phyloP scores from a whole-genome alignment of 2,113 vertebrate genomes.

The Anas platyrhynchos region DNA sequence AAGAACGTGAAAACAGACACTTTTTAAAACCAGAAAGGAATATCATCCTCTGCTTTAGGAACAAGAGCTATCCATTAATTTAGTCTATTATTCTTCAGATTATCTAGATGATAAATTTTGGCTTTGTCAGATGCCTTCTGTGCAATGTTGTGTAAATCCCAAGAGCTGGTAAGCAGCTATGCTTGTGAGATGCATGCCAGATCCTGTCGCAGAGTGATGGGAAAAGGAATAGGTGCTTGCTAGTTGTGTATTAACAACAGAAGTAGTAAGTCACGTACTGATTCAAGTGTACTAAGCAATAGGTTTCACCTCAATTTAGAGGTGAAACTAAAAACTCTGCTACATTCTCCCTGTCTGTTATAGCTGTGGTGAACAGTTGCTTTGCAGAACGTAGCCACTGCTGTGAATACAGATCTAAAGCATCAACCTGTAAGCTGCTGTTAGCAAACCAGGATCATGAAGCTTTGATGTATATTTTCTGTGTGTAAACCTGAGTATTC shows the following conservation, averaged over 20 bases:
- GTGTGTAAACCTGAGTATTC: not conserved
- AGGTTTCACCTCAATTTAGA: not conserved
- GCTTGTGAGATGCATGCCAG: not conserved
- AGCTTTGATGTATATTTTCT: not conserved
- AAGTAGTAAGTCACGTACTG: accelerated
- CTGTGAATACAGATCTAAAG: not conserved
- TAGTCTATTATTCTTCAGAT: not conserved
- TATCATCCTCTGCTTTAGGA: not conserved
- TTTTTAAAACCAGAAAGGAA: not conserved
- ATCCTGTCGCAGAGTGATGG: not conserved
- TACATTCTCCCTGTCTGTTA: not conserved
- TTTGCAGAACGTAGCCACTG: not conserved
- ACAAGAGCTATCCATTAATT: not conserved
- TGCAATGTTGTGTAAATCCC: not conserved
- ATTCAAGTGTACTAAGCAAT: not conserved
- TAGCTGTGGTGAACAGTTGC: not conserved
- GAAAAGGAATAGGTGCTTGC: not conserved
- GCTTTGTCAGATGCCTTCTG: not conserved
- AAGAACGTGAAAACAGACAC: not conserved
- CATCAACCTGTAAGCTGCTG: not conserved
- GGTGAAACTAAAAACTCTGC: not conserved
- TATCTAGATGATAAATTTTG: not conserved
- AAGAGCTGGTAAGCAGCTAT: not conserved
- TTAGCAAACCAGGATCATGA: not conserved
- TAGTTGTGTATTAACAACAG: not conserved